Evolutionary conservation across 2,113 vertebrate genomes (phyloP), one percentile per base, ranked within the genome.

Genomic region (Ibidorhyncha struthersii): DNA sequence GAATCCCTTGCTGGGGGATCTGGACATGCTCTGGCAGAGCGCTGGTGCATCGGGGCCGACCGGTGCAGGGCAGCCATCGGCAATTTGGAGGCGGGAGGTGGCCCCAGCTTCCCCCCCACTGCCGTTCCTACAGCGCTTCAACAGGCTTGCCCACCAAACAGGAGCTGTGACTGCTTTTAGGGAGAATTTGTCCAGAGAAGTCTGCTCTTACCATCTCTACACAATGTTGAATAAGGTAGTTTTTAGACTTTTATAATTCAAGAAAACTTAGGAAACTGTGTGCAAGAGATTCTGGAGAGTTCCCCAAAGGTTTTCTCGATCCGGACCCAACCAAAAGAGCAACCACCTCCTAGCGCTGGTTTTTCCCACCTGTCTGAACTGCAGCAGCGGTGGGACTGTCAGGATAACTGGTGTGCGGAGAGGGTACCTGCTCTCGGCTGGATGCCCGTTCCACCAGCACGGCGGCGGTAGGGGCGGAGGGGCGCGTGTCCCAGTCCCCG

Each of bases 71-170:
- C 34, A 16, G 50, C 78, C 49, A 6, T 43, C 2, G 2, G 49
- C 50, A 30, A 10, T 4, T 2, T 11, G 4, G 19, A 22, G 38
- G 5, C 6, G 19, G 4, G 11, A 32, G 25, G 6, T 45, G 62
- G 32, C 40, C 29, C 62, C 62, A 36, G 50, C 50, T 17, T 7
- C 11, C 47, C 49, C 62, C 4, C 23, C 14, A 8, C 10, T 6
- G 29, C 66, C 14, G 2, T 12, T 21, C 43, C 23, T 10, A 10
- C 43, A 34, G 1, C 29, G 2, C n/a, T 14, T 2, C 6, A 16
- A 21, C 43, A 22, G n/a, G 15, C 43, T 67, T 21, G 4, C 71
- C 41, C 18, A 34, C 11, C 17, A 14, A 18, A 40, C 2, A 4
- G n/a, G 52, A 49, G 41, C 30, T 25, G 9, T 1, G 30, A 12